Evolutionary conservation across 2,888 invertebrate species (phyloP).

Genomic region (Monoplex corrugatus): DNA sequence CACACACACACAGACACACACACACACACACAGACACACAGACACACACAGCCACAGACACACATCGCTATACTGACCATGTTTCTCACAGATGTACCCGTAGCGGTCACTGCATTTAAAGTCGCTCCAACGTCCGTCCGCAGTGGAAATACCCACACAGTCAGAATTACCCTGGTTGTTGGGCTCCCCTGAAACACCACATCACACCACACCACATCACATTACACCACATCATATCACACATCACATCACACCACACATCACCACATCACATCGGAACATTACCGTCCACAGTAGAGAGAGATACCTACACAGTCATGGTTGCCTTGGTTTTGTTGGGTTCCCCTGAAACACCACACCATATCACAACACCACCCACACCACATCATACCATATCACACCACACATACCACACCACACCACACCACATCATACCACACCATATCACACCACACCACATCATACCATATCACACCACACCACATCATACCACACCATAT

Average conservation of each 20-base stretch:
- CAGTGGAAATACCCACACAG: conserved; percentile 62
- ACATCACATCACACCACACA: too few species aligned
- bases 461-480: too few species aligned
- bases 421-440: too few species aligned
- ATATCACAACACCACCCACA: too few species aligned
- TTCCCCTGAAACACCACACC: conserved; percentile 55
- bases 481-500: too few species aligned
- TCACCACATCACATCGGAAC: too few species aligned
- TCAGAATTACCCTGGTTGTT: conserved; percentile 60
- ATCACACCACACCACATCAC: too few species aligned
- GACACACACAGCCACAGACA: background rate
- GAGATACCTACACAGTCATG: conserved; percentile 63
- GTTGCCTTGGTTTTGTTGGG: conserved; percentile 61
- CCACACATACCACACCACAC: too few species aligned
- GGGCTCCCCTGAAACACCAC: conserved; percentile 59
- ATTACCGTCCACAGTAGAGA: too few species aligned
- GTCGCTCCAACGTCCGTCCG: conserved; percentile 63
- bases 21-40: background rate
- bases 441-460: too few species aligned
- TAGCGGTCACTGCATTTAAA: conserved; percentile 53
- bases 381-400: too few species aligned
- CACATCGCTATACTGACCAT: conserved; percentile 51
- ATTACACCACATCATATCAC: too few species aligned
- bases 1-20: conserved; percentile 7
- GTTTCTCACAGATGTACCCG: conserved; percentile 65